Conservation (phyloP, 2,888 invertebrate genomes). For the Melikaiella ostensackeni region DNA sequence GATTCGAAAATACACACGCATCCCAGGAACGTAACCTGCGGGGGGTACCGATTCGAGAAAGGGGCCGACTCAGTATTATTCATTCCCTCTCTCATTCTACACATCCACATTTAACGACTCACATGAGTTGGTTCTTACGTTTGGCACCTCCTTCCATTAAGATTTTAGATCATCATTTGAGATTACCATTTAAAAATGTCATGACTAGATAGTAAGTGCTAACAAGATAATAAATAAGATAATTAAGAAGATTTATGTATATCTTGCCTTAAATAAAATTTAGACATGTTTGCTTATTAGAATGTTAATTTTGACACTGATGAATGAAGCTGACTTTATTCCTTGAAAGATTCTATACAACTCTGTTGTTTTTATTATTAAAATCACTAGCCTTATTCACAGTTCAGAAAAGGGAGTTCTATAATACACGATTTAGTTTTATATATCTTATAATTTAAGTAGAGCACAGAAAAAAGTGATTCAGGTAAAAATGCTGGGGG, state of each 20-base stretch:
- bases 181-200: background rate
- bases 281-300: too few species aligned
- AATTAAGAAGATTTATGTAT: background rate
- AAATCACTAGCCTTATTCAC: too few species aligned
- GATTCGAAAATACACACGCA: constrained; percentile 50
- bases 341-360: too few species aligned
- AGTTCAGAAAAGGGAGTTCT: too few species aligned
- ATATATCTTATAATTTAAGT: too few species aligned
- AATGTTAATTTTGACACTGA: too few species aligned
- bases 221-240: background rate
- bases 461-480: too few species aligned
- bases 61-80: background rate
- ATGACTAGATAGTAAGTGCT: background rate
- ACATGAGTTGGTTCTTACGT: background rate
- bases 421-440: too few species aligned
- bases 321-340: too few species aligned
- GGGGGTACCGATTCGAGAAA: background rate
- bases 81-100: background rate
- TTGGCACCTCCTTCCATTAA: background rate
- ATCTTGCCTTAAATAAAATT: too few species aligned
- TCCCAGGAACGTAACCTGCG: constrained; percentile 19
- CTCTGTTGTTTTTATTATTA: too few species aligned
- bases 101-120: background rate
- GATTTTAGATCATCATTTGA: background rate
- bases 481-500: too few species aligned